Percentiles rank a stretch among this genome's conserved stretches.
Conservation (phyloP, 2,113 vertebrate species). For the Aphelocoma coerulescens region DNA sequence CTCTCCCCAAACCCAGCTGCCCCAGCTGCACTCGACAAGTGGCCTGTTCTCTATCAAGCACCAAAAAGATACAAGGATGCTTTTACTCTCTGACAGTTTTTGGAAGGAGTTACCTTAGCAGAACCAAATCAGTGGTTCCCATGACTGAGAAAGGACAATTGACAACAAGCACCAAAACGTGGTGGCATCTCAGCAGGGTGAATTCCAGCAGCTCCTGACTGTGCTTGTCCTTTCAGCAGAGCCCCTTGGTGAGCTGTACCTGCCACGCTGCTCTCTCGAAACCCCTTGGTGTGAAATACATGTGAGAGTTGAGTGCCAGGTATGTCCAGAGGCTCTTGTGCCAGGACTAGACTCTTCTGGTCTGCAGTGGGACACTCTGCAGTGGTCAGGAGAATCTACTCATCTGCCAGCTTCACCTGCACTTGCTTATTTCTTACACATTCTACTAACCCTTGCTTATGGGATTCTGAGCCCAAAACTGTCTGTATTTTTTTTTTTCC, state of each 20-base stretch:
- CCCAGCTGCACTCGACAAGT: not conserved
- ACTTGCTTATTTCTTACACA: not conserved
- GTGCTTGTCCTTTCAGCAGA: not conserved
- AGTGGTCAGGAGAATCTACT: not conserved
- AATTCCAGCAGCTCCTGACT: not conserved
- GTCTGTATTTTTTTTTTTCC: not conserved
- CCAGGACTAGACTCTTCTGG: not conserved
- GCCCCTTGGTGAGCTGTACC: not conserved
- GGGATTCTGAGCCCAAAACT: not conserved
- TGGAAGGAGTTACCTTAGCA: not conserved
- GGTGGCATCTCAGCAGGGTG: not conserved
- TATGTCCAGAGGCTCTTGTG: not conserved
- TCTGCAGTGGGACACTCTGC: not conserved
- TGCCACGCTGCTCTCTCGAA: not conserved
- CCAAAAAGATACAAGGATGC: not conserved
- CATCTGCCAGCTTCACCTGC: not conserved
- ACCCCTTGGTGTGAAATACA: rapidly evolving
- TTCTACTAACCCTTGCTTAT: not conserved
- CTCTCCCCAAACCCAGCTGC: not conserved
- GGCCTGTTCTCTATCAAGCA: not conserved
- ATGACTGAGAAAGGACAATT: not conserved
- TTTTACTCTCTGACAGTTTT: not conserved
- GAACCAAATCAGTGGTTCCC: not conserved
- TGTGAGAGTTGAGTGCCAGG: rapidly evolving
- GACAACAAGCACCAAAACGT: not conserved